Evolutionary conservation across 1,140 invertebrate species (phyloP), one percentile per base, ranked within the genome.

Genomic region (Tetranychus urticae): DNA sequence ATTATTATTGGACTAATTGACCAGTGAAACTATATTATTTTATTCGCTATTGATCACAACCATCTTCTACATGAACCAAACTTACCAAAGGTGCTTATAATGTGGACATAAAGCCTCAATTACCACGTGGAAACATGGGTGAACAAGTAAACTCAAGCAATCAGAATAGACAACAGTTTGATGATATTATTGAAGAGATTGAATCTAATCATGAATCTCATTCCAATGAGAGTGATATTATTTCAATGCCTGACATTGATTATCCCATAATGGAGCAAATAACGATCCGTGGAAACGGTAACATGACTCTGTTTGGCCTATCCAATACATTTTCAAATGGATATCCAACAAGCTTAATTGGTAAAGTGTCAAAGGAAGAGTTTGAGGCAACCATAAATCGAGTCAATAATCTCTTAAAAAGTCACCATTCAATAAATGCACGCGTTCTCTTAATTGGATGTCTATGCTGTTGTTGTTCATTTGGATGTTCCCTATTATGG

Each of bases 391-490:
- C 64, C 23, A 61, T 65, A 1, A 33, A 14, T 14, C 34, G 60
- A 42, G 55, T 65, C 34, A 65, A 65, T 54, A 31, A 45, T 45
- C 42, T 65, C 23, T 48, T 65, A 8, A 12, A 59, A 36, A 23
- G 52, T 33, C 62, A 63, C 31, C 64, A 65, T 52, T 64, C 62
- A 34, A 63, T 58, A 10, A 65, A 63, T 62, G 59, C 55, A 12
- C 65, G 65, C 37, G 47, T 65, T 31, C 34, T 65, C 10, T 46
- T 65, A 34, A 36, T 65, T 34, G 64, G 64, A 23, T 63, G 64
- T 63, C 56, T 65, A 42, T 65, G 62, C 42, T 65, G 64, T 37
- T 65, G 64, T 36, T 65, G 63, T 59, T 63, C 62, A 23, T 57
- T 65, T 10, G 64, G 64, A 10, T 65, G 62, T 54, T 63, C 62